These are phyloP conservation scores for Esox lucius DNA, from an alignment of 2,797 vertebrate genomes.

Conservation along the genomic window DNA sequence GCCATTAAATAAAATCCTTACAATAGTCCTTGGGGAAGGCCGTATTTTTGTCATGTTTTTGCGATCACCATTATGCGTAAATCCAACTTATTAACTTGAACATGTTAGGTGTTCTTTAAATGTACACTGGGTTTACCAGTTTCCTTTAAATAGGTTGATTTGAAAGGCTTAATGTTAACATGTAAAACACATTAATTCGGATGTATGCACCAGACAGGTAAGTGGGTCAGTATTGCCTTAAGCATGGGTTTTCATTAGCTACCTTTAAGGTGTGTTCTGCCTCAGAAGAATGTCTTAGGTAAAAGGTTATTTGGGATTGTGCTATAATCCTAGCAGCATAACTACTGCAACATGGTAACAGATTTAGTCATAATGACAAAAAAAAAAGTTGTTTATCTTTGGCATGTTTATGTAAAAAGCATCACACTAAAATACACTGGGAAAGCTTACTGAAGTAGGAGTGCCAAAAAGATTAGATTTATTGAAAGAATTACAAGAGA, in stretches of 20 bases:
- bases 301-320: background rate
- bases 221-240: background rate
- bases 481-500: too few species aligned
- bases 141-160: background rate
- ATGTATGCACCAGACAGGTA: background rate
- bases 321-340: too few species aligned
- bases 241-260: background rate
- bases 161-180: background rate
- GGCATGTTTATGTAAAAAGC: too few species aligned
- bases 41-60: too few species aligned
- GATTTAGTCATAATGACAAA: too few species aligned
- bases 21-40: too few species aligned
- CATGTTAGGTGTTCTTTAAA: background rate
- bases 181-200: background rate
- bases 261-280: background rate
- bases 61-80: background rate
- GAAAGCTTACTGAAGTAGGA: too few species aligned
- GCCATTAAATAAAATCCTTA: too few species aligned
- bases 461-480: too few species aligned
- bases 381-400: too few species aligned
- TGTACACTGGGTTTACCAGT: background rate
- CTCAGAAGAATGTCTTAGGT: background rate
- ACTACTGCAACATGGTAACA: too few species aligned
- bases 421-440: too few species aligned
- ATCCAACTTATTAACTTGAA: background rate